Evolutionary conservation across 2,888 invertebrate genomes (phyloP).

Genomic region (Litoditis marina): DNA sequence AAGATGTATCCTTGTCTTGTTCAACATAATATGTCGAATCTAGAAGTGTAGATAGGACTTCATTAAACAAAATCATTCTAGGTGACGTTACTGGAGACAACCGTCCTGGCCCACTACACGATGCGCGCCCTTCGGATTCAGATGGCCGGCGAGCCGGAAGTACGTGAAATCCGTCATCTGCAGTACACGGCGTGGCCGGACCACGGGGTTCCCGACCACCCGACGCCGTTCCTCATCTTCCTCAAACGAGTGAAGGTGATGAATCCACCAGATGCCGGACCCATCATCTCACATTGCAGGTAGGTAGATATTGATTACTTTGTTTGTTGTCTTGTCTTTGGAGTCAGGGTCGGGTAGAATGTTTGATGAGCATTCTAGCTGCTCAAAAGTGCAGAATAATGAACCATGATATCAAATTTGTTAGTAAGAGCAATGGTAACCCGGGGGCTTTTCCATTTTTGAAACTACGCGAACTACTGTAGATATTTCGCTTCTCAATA

Average conservation of each 20-base stretch:
- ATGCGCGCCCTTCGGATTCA: constrained; percentile 91
- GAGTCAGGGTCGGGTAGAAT: no score
- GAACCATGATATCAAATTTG: no score
- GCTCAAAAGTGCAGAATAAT: no score
- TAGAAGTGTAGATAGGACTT: neutral
- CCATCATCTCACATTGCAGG: constrained; percentile 87
- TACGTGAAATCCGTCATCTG: constrained; percentile 89
- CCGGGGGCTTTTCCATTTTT: no score
- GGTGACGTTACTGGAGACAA: constrained; percentile 85
- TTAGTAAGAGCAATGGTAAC: no score
- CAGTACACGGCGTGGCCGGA: constrained; percentile 99
- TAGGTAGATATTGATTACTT: constrained; percentile 48
- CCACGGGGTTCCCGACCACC: constrained; percentile 96
- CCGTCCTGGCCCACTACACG: constrained; percentile 94
- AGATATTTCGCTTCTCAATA: no score
- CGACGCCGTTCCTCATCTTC: constrained; percentile 96
- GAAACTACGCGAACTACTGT: no score
- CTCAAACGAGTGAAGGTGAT: constrained; percentile 84
- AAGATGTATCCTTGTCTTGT: no score
- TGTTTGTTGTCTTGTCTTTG: neutral
- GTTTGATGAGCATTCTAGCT: no score
- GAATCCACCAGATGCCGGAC: constrained; percentile 87
- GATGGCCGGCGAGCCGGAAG: constrained; percentile 67
- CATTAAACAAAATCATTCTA: constrained; percentile 7
- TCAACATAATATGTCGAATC: neutral